phyloP scores from a whole-genome alignment of 2,797 vertebrate genomes.

The Pipistrellus nathusii region DNA sequence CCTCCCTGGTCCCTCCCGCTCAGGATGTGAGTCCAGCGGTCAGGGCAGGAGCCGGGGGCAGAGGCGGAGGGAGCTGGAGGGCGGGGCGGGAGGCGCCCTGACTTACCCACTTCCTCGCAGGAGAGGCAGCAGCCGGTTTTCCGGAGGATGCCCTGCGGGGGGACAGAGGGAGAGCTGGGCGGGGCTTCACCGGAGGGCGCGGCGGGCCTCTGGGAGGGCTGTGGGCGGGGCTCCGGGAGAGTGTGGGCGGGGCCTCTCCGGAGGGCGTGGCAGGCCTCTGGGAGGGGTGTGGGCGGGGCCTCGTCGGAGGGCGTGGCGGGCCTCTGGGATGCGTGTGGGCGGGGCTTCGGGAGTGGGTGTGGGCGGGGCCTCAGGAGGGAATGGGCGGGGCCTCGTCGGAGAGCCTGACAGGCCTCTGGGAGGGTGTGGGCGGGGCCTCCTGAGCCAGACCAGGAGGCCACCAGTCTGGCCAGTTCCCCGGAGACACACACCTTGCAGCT shows the following conservation, averaged over 20 bases:
- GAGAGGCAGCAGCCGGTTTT: slow-evolving; percentile 79
- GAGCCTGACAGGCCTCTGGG: fast-evolving
- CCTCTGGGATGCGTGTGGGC: no score
- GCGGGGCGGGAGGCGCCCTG: background rate
- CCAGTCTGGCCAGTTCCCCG: background rate
- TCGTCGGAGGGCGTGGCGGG: background rate
- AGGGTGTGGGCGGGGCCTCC: background rate
- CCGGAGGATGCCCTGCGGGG: slow-evolving; percentile 71
- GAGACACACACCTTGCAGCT: slow-evolving; percentile 63
- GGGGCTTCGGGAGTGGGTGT: no score
- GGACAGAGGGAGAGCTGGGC: background rate
- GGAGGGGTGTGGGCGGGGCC: fast-evolving
- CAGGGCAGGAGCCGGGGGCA: fast-evolving
- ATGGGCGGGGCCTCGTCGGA: background rate
- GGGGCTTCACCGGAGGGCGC: background rate
- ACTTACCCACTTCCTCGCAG: slow-evolving; percentile 84
- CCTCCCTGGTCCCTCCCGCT: background rate
- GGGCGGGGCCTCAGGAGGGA: background rate
- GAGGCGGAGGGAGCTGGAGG: no score
- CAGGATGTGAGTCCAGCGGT: background rate
- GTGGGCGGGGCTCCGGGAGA: background rate
- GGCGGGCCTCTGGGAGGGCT: no score
- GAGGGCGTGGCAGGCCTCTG: no score
- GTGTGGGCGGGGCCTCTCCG: background rate
- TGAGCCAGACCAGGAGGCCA: fast-evolving